Conservation (phyloP, 1,140 invertebrate genomes). For the Nasonia vitripennis region DNA sequence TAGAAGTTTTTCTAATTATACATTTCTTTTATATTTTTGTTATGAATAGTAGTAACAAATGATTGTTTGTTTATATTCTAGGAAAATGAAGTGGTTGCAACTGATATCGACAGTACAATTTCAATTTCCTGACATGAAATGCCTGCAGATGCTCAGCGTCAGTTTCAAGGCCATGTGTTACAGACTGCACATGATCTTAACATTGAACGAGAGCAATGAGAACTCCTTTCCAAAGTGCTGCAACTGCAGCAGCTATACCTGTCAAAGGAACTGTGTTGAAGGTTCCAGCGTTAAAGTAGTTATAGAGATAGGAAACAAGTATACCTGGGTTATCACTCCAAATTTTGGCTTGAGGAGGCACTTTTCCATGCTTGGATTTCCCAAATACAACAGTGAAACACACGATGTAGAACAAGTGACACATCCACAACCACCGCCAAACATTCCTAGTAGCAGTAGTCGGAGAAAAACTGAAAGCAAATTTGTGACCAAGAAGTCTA, state of each 20-base stretch:
- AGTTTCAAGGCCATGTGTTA: conserved; percentile 74
- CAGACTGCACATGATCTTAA: conserved; percentile 71
- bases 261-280: conserved; percentile 72
- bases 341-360: conserved; percentile 70
- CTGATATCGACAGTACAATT: conserved; percentile 71
- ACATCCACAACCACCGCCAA: conserved; percentile 58
- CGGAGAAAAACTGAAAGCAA: conserved; percentile 66
- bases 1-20: neutral
- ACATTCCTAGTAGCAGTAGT: conserved; percentile 64
- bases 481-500: conserved; percentile 65
- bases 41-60: too few species aligned
- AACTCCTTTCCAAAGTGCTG: conserved; percentile 71
- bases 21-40: too few species aligned
- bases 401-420: conserved; percentile 64
- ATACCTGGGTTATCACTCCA: conserved; percentile 73
- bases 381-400: conserved; percentile 70
- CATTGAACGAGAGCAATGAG: conserved; percentile 64
- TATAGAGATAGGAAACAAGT: conserved; percentile 75
- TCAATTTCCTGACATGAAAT: conserved; percentile 72
- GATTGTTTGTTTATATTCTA: conserved; percentile 55
- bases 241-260: conserved; percentile 73
- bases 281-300: conserved; percentile 72
- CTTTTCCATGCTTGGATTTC: conserved; percentile 73
- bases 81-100: conserved; percentile 74
- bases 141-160: conserved; percentile 69